phyloP scores from a whole-genome alignment of 2,797 vertebrate genomes.

The Manis pentadactyla region DNA sequence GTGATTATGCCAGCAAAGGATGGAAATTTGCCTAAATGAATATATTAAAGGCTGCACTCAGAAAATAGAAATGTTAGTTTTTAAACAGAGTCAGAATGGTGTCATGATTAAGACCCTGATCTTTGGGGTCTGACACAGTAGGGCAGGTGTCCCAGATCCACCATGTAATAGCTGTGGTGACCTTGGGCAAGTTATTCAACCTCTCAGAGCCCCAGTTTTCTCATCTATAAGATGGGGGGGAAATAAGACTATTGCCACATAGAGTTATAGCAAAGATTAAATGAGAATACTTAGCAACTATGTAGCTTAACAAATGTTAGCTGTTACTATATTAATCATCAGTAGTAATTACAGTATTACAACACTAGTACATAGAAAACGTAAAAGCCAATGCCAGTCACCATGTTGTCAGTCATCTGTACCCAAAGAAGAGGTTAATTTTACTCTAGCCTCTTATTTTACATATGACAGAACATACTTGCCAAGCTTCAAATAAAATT shows the following conservation, averaged over 20 bases:
- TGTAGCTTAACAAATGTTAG: background rate
- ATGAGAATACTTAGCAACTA: background rate
- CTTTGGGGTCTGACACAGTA: conserved; percentile 15
- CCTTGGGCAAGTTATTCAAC: conserved; percentile 48
- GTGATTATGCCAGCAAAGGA: conserved; percentile 44
- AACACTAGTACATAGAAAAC: background rate
- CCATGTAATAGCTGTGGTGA: background rate
- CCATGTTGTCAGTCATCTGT: background rate
- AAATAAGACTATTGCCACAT: background rate
- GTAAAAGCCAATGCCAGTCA: background rate
- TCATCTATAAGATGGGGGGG: conserved; percentile 44
- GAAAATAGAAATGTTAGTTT: conserved; percentile 73
- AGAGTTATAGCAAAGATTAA: background rate
- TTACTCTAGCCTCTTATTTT: conserved; percentile 7
- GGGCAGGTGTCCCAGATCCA: background rate
- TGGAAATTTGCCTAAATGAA: conserved; percentile 81
- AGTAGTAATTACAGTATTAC: background rate
- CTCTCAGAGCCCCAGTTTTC: background rate
- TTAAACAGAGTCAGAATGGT: conserved; percentile 64
- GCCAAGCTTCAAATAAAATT: background rate
- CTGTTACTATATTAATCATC: background rate
- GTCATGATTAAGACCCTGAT: conserved; percentile 67
- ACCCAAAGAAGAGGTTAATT: background rate
- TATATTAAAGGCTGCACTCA: conserved; percentile 73
- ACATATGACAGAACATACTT: background rate